Conservation (phyloP, 2,797 vertebrate species). For the Spinus olivaceus region DNA sequence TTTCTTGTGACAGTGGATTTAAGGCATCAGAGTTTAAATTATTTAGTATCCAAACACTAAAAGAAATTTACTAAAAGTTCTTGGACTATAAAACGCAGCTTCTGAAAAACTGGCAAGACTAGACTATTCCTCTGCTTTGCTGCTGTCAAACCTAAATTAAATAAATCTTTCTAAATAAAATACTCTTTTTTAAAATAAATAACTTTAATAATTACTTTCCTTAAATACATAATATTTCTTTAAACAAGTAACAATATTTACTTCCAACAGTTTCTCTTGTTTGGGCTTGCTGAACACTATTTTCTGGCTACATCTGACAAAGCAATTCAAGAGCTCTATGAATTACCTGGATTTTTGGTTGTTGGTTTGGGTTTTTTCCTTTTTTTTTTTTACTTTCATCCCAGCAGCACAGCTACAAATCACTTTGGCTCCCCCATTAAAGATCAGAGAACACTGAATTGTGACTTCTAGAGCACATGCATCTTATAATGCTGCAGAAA, state of each 20-base stretch:
- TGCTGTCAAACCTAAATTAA: neutral
- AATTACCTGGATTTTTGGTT: neutral
- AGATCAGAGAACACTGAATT: neutral
- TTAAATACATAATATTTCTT: neutral
- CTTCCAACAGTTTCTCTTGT: neutral
- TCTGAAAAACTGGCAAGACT: neutral
- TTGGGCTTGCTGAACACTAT: neutral
- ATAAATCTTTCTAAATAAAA: neutral
- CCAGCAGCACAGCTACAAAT: neutral
- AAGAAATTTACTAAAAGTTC: neutral
- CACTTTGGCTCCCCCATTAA: neutral
- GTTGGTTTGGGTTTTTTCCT: neutral
- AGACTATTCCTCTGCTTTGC: neutral
- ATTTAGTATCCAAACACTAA: neutral
- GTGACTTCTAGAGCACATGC: neutral
- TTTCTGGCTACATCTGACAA: neutral
- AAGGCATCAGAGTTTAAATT: neutral
- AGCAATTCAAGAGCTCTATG: neutral
- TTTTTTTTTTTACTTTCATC: neutral
- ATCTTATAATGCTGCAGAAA: neutral
- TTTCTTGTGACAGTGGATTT: neutral
- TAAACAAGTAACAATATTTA: neutral
- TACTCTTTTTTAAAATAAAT: neutral
- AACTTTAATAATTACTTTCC: neutral
- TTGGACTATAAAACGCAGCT: neutral